phyloP scores from a whole-genome alignment of 2,797 vertebrate genomes.

The Lacerta agilis region DNA sequence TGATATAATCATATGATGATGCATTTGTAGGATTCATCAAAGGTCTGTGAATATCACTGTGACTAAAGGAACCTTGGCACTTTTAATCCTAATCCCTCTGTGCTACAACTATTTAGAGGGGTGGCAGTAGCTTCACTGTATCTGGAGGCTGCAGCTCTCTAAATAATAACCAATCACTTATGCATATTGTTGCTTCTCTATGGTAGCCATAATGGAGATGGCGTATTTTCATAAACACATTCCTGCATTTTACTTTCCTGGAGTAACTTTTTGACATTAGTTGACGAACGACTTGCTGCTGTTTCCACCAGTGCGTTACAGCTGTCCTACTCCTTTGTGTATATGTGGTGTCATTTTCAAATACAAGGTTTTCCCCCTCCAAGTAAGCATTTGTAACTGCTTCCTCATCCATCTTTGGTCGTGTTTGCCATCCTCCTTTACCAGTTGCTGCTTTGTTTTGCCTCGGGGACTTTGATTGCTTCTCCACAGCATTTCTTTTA shows the following conservation, averaged over 20 bases:
- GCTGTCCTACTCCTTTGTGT: slow-evolving; percentile 24
- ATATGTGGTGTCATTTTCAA: slow-evolving; percentile 42
- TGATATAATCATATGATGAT: neutral
- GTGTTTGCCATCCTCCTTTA: slow-evolving; percentile 8
- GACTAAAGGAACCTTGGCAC: neutral
- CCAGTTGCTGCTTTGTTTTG: slow-evolving; percentile 44
- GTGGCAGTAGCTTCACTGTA: neutral
- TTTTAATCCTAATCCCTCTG: neutral
- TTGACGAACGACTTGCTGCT: neutral
- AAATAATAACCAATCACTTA: neutral
- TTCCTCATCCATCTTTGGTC: slow-evolving; percentile 9
- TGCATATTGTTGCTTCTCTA: neutral
- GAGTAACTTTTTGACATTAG: neutral
- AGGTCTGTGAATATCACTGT: neutral
- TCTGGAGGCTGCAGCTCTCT: neutral
- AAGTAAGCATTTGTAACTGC: neutral
- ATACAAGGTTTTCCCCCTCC: slow-evolving; percentile 15
- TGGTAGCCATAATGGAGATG: neutral
- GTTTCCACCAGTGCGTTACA: neutral
- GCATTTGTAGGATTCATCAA: neutral
- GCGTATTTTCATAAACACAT: neutral
- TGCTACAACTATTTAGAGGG: neutral
- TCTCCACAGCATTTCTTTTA: slow-evolving; percentile 40
- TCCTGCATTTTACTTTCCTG: neutral
- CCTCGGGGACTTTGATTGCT: slow-evolving; percentile 37